phyloP scores from a whole-genome alignment of 2,113 vertebrate genomes.

The Muscicapa adusta region DNA sequence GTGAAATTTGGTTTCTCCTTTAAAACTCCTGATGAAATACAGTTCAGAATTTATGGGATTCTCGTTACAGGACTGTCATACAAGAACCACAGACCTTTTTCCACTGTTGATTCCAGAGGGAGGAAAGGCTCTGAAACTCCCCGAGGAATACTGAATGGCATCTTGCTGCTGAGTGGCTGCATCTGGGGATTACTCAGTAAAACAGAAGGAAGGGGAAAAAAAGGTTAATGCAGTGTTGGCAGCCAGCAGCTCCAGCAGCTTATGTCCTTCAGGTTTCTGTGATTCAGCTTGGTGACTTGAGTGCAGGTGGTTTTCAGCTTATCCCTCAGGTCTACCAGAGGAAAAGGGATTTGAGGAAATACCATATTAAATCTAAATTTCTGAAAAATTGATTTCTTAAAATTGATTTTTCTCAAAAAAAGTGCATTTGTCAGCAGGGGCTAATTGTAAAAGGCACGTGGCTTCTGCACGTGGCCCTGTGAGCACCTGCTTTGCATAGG shows the following conservation, averaged over 20 bases:
- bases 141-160: neutral
- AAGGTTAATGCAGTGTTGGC: neutral
- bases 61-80: neutral
- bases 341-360: neutral
- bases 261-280: neutral
- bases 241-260: neutral
- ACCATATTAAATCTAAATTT: neutral
- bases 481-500: neutral
- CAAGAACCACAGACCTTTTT: neutral
- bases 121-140: neutral
- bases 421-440: neutral
- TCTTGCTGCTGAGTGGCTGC: neutral
- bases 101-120: neutral
- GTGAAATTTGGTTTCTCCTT: neutral
- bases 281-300: neutral
- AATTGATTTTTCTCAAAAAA: neutral
- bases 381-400: neutral
- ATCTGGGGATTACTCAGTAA: neutral
- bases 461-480: neutral
- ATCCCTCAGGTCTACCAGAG: neutral
- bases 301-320: neutral
- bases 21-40: neutral
- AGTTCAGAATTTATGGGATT: neutral
- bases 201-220: neutral
- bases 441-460: neutral